phyloP scores from a whole-genome alignment of 2,113 vertebrate species.

The Microtus montanus region DNA sequence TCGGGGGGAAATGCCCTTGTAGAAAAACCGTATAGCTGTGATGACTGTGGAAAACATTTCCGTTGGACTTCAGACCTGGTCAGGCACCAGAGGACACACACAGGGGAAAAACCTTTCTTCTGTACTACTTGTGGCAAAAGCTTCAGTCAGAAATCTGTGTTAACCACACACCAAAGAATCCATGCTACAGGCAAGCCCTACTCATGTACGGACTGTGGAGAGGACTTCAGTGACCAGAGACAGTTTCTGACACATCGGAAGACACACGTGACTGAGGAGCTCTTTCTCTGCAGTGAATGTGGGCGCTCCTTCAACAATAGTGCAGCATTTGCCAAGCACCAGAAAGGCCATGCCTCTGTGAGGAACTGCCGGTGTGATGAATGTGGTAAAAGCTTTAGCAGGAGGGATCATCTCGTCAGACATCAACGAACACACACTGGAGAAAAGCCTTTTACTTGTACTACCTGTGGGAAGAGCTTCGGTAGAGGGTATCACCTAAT shows the following conservation, averaged over 20 bases:
- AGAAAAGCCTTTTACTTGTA: conserved; percentile 77
- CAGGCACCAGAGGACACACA: conserved; percentile 82
- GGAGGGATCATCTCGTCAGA: conserved; percentile 73
- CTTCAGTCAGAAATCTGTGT: conserved; percentile 82
- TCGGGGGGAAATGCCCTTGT: conserved; percentile 44
- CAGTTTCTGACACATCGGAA: conserved; percentile 87
- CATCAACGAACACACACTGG: conserved; percentile 81
- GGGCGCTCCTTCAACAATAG: conserved; percentile 85
- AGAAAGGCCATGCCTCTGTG: conserved; percentile 63
- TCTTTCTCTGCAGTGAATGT: conserved; percentile 84
- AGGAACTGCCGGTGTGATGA: conserved; percentile 72
- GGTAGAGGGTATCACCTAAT: conserved; percentile 80
- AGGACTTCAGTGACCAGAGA: conserved; percentile 75
- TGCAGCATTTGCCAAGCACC: conserved; percentile 81
- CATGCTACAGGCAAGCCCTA: conserved; percentile 74
- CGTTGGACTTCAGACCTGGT: conserved; percentile 80
- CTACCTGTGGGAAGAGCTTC: conserved; percentile 82
- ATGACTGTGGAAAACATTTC: conserved; percentile 80
- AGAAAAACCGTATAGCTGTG: conserved; percentile 77
- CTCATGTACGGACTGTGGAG: conserved; percentile 75
- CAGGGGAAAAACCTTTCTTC: conserved; percentile 81
- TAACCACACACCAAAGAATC: conserved; percentile 82
- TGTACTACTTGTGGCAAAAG: conserved; percentile 81
- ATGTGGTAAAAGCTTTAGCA: conserved; percentile 80
- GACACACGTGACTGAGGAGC: conserved; percentile 87